Evolutionary conservation across 2,797 vertebrate species (phyloP), one percentile per base, ranked within the genome.

Genomic region (Orientallactaga sibirica): DNA sequence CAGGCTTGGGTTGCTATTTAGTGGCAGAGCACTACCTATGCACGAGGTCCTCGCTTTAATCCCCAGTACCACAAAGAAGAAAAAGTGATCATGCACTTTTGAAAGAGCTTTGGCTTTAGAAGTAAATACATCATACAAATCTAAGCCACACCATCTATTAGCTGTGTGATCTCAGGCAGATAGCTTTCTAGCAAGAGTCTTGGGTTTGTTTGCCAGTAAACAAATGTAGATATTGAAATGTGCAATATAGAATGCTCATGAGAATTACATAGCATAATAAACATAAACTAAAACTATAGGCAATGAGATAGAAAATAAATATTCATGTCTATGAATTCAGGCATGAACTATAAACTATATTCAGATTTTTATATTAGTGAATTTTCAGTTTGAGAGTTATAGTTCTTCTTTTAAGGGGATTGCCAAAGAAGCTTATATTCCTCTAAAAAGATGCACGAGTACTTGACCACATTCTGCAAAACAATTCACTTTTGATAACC

Each of bases 301-400:
- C 15, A 88, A 68, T 85, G 27, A 88, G 80, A 87, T 80, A 43
- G 22, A 91, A 92, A 84, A 79, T 29, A 8, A 67, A 80, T 48
- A 27, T 73, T 88, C 0, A 1, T 71, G 10, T 22, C 33, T 88
- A 52, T 78, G n/a, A 76, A 78, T 90, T 82, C 68, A 70, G 70
- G 62, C 62, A 73, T 48, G 12, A 84, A 61, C 75, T 77, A 71
- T 66, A 85, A 88, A 88, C 70, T 24, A 92, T 27, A 71, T 86
- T 73, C 41, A 92, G 37, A 62, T 70, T 88, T 41, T 67, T 55
- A 16, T 6, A 58, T 86, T 80, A 19, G 27, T 74, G 64, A 3
- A n/a, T 83, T 84, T 95, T 92, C 67, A 37, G 10, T 68, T 84
- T 91, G 71, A 48, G 88, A 67, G 33, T 82, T 86, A 88, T 67